A percentile compares a stretch with the other conserved stretches of the same genome.
Evolutionary conservation across 2,888 invertebrate genomes (phyloP).

Genomic region (Syritta pipiens): DNA sequence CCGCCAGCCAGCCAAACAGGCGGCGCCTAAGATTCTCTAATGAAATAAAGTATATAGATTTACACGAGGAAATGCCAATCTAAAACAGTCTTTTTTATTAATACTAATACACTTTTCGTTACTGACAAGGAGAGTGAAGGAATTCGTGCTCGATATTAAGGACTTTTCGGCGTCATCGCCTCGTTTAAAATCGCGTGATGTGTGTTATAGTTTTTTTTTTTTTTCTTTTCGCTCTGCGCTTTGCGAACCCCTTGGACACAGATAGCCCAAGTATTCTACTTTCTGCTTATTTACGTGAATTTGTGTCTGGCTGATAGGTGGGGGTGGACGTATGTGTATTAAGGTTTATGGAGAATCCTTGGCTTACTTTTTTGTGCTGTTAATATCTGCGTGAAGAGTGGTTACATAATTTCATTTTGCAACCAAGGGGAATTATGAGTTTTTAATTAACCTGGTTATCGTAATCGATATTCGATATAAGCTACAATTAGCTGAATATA

Average conservation of each 20-base stretch:
- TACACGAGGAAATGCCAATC: constrained; percentile 6
- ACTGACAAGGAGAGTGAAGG: constrained; percentile 29
- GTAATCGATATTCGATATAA: too few relatives aligned
- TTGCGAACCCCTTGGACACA: too few relatives aligned
- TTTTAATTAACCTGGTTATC: too few relatives aligned
- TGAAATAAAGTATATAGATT: constrained; percentile 12
- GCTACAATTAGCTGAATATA: too few relatives aligned
- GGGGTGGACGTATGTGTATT: neutral
- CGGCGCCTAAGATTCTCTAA: constrained; percentile 17
- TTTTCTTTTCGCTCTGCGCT: too few relatives aligned
- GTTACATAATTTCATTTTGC: constrained; percentile 1
- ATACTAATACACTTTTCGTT: constrained; percentile 27
- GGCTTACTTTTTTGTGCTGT: constrained; percentile 6
- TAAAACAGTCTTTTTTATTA: constrained; percentile 1
- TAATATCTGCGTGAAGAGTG: constrained; percentile 6
- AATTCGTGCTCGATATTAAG: constrained; percentile 41
- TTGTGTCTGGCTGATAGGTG: neutral
- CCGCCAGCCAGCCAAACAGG: too few relatives aligned
- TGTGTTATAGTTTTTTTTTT: too few relatives aligned
- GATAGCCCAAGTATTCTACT: too few relatives aligned
- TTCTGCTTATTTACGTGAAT: neutral
- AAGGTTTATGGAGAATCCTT: constrained; percentile 17
- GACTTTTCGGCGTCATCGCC: constrained; percentile 10
- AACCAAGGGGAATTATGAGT: too few relatives aligned
- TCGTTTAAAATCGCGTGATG: constrained; percentile 46